phyloP scores from a whole-genome alignment of 1,140 invertebrate species.

The Eufriesea mexicana region DNA sequence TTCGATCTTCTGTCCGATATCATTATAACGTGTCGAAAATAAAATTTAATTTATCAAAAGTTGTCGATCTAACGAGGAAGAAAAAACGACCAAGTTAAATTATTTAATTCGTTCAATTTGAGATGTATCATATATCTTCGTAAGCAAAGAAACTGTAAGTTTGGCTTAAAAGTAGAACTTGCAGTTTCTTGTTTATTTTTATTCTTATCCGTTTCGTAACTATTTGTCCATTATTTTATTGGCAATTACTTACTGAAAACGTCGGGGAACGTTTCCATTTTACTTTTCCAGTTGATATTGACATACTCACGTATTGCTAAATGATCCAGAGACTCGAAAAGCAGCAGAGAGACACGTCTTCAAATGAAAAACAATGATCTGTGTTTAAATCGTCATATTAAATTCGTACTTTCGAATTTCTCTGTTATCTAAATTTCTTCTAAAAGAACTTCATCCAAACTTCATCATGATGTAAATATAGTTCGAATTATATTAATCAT shows the following conservation, averaged over 20 bases:
- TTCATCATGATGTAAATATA: neutral
- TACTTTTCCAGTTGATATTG: slow-evolving; percentile 63
- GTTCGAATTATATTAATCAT: slow-evolving; percentile 25
- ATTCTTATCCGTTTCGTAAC: neutral
- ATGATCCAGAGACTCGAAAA: slow-evolving; percentile 63
- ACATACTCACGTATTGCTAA: slow-evolving; percentile 57
- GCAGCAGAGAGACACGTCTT: slow-evolving; percentile 43
- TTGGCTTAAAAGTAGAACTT: slow-evolving; percentile 1
- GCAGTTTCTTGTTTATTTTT: slow-evolving; percentile 10
- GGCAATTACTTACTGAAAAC: slow-evolving; percentile 24
- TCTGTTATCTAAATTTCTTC: neutral
- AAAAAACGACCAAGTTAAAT: too few relatives aligned
- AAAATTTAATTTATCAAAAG: neutral
- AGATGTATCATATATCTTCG: slow-evolving; percentile 15
- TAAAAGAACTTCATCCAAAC: neutral
- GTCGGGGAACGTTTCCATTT: slow-evolving; percentile 29
- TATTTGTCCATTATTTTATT: neutral
- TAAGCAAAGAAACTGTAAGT: slow-evolving; percentile 33
- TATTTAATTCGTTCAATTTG: neutral
- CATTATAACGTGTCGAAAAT: neutral
- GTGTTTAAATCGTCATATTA: neutral
- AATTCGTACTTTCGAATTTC: slow-evolving; percentile 16
- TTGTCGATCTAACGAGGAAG: neutral
- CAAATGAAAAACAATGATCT: neutral
- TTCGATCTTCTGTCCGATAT: neutral